phyloP scores from a whole-genome alignment of 2,113 vertebrate species.

The Vulpes lagopus region DNA sequence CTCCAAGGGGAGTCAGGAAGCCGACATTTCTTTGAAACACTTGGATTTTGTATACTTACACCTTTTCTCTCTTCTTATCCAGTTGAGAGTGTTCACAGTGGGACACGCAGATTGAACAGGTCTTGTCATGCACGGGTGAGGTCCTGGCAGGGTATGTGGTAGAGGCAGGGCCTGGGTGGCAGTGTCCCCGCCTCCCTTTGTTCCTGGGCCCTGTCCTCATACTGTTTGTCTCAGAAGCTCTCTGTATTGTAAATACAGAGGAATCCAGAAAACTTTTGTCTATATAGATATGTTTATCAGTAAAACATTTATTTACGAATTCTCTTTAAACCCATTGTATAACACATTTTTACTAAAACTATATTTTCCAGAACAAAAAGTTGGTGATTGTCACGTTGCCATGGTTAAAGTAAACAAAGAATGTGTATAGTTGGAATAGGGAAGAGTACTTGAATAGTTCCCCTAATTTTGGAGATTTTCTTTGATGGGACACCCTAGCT shows the following conservation, averaged over 20 bases:
- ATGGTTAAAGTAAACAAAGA: background rate
- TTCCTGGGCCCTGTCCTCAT: background rate
- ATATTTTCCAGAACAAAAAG: constrained; percentile 4
- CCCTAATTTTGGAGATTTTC: background rate
- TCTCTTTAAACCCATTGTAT: background rate
- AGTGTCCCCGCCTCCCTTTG: fast-evolving
- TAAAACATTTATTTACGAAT: background rate
- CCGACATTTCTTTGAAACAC: background rate
- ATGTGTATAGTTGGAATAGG: background rate
- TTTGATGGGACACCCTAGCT: background rate
- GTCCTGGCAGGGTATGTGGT: background rate
- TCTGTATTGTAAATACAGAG: background rate
- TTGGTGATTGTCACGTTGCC: background rate
- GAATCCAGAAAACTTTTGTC: background rate
- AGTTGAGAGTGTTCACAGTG: background rate
- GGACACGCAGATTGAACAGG: background rate
- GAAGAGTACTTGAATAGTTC: background rate
- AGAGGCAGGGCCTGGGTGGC: background rate
- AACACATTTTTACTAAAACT: background rate
- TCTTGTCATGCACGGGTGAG: background rate
- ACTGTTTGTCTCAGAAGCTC: background rate
- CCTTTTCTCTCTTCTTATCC: background rate
- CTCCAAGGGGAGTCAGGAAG: background rate
- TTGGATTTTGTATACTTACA: background rate
- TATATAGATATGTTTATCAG: background rate